Base-by-base conservation (phyloP, 2,113 vertebrate genomes). In the Xiphorhynchus elegans region DNA sequence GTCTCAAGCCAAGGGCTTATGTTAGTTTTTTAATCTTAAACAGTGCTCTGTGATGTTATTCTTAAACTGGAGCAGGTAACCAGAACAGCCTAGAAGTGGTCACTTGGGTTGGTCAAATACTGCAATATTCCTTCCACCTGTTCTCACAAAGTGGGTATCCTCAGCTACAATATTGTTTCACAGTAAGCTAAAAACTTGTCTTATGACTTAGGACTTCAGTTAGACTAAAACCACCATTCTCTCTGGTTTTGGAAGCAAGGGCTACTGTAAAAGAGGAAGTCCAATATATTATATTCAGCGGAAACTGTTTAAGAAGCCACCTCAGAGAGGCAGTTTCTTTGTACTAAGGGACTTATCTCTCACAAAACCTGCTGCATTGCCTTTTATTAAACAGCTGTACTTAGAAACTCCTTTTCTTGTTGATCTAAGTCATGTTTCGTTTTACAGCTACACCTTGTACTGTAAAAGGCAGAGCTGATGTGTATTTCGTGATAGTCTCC, bases 241-340 rank as follows among this genome's bases (percentile, higher is more conserved):
- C 29, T 70, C 80, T 93, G 44, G 21, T 86, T 94, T 94, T 21
- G 3, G 60, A 60, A 86, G 67, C 94, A 78, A 55, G 60, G 88
- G 11, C 52, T 81, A 2, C 37, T 93, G 72, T 58, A 81, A 95
- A 96, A 96, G 80, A 39, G 92, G 96, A 96, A 96, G 95, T 97
- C 62, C 83, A 87, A 20, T 82, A 4, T 42, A 53, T 88, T 84
- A 33, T 64, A 75, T 82, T 81, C 55, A 90, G 70, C 60, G 31
- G 90, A 96, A 96, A 29, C 92, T 78, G 85, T 63, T 96, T 86
- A 66, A 89, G 80, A 90, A 88, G 76, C 53, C 66, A 95, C 79
- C 58, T 92, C 86, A 88, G 86, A 74, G 66, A 93, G 44, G 42
- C 93, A 92, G 83, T 93, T 94, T 62, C 76, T 86, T 93, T 92